phyloP scores from a whole-genome alignment of 2,113 vertebrate genomes.

The Syrmaticus mikado region DNA sequence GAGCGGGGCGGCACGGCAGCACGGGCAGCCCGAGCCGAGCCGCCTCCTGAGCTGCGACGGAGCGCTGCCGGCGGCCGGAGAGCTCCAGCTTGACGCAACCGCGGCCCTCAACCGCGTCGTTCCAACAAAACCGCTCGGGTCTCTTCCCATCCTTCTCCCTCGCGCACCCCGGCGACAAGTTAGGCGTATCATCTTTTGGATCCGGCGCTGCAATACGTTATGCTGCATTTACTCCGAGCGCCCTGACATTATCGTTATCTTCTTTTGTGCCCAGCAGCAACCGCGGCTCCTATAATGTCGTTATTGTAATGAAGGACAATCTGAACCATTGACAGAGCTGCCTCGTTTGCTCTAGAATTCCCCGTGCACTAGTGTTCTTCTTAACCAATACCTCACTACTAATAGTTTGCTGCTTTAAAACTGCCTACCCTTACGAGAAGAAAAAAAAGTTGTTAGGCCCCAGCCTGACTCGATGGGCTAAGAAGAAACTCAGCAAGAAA shows the following conservation, averaged over 20 bases:
- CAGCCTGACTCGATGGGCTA: background rate
- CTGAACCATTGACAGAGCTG: constrained; percentile 58
- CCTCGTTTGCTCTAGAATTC: constrained; percentile 53
- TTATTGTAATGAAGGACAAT: constrained; percentile 73
- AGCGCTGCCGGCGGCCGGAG: background rate
- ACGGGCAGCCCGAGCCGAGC: no score
- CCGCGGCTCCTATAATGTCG: constrained; percentile 42
- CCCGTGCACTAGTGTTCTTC: constrained; percentile 54
- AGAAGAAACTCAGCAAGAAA: constrained; percentile 46
- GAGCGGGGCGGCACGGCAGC: no score
- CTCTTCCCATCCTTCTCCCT: constrained; percentile 44
- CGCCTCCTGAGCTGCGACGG: no score
- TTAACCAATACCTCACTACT: constrained; percentile 64
- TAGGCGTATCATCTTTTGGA: constrained; percentile 52
- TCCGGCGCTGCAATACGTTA: constrained; percentile 50
- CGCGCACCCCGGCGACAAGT: constrained; percentile 47
- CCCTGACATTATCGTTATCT: constrained; percentile 57
- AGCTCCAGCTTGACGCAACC: background rate
- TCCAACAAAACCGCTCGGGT: background rate
- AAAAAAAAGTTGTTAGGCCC: constrained; percentile 5
- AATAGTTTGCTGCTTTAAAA: constrained; percentile 60
- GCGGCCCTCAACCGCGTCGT: background rate
- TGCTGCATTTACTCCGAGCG: constrained; percentile 52
- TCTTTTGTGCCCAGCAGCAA: constrained; percentile 62
- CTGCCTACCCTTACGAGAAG: constrained; percentile 8